Evolutionary conservation across 64 coral and sea anemone genomes (phyloP).

Genomic region (Acropora yongei): DNA sequence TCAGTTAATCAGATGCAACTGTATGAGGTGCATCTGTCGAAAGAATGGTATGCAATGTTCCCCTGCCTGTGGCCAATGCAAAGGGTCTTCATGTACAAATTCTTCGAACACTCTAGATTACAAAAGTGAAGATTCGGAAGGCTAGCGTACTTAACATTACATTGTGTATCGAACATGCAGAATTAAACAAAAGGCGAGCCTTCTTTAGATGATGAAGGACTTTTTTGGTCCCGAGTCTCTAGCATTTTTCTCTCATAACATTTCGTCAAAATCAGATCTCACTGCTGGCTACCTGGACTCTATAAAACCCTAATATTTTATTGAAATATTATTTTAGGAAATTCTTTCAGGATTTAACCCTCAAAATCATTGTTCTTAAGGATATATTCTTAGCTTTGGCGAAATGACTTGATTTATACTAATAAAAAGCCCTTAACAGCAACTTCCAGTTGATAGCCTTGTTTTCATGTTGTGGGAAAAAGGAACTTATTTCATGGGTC

Average conservation of each 20-base stretch:
- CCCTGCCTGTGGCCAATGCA: conserved; percentile 27
- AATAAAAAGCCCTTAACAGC: too few species aligned
- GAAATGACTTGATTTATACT: too few species aligned
- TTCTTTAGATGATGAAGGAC: conserved; percentile 9
- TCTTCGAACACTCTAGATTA: background rate
- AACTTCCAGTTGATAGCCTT: too few species aligned
- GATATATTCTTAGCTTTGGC: too few species aligned
- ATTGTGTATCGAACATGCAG: background rate
- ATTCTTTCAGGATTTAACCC: too few species aligned
- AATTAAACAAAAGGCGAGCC: background rate
- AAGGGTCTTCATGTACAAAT: conserved; percentile 39
- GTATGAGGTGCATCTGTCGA: conserved; percentile 44
- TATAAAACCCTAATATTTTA: conserved; percentile 5
- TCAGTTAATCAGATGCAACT: conserved; percentile 59
- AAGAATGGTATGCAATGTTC: conserved; percentile 61
- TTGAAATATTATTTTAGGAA: background rate
- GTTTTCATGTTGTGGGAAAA: too few species aligned
- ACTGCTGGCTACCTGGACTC: conserved; percentile 31
- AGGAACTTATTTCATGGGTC: too few species aligned
- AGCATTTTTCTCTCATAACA: conserved; percentile 5
- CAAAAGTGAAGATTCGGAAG: conserved; percentile 38
- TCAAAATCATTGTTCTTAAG: too few species aligned
- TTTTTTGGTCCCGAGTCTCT: background rate
- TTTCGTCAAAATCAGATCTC: conserved; percentile 39
- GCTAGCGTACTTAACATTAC: background rate